These are phyloP conservation scores for Aphelenchoides avenae DNA, from an alignment of 1,140 invertebrate species.

Conservation along the genomic window DNA sequence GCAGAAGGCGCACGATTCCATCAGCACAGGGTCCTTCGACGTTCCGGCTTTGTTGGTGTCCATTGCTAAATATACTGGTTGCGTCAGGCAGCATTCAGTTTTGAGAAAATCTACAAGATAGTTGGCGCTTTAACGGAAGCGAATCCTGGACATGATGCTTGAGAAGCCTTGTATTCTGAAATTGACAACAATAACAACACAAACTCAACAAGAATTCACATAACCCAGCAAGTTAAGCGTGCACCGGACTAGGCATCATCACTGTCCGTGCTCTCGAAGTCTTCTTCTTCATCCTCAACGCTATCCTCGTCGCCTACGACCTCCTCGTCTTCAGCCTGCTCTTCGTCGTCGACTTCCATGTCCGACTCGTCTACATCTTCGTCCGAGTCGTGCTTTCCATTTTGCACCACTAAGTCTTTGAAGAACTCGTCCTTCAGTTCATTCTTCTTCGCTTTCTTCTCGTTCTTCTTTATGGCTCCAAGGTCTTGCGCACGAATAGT, in stretches of 20 bases:
- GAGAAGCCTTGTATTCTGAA: too few relatives aligned
- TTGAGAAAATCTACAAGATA: too few relatives aligned
- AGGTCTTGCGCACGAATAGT: constrained; percentile 9
- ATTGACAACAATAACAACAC: neutral
- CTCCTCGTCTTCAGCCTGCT: constrained; percentile 7
- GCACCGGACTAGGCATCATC: too few relatives aligned
- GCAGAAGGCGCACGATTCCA: constrained; percentile 35
- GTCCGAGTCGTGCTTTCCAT: neutral
- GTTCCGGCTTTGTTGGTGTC: too few relatives aligned
- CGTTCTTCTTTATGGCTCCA: constrained; percentile 6
- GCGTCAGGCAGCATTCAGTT: too few relatives aligned
- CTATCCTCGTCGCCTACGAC: neutral
- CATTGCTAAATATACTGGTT: too few relatives aligned
- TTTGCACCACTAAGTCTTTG: neutral
- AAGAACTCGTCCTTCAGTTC: constrained; percentile 6
- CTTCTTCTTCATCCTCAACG: constrained; percentile 2
- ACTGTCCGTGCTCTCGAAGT: too few relatives aligned
- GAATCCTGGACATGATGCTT: too few relatives aligned
- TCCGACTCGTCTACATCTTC: constrained; percentile 7
- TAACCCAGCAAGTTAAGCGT: too few relatives aligned
- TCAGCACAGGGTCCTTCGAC: too few relatives aligned
- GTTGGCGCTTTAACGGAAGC: too few relatives aligned
- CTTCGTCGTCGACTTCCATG: neutral
- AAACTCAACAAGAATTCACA: neutral
- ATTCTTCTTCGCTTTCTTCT: constrained; percentile 13